Percentiles rank a stretch among this genome's conserved stretches.
These are phyloP conservation scores for Drosophila pegasa DNA, from an alignment of 2,888 invertebrate genomes.

Conservation along the genomic window DNA sequence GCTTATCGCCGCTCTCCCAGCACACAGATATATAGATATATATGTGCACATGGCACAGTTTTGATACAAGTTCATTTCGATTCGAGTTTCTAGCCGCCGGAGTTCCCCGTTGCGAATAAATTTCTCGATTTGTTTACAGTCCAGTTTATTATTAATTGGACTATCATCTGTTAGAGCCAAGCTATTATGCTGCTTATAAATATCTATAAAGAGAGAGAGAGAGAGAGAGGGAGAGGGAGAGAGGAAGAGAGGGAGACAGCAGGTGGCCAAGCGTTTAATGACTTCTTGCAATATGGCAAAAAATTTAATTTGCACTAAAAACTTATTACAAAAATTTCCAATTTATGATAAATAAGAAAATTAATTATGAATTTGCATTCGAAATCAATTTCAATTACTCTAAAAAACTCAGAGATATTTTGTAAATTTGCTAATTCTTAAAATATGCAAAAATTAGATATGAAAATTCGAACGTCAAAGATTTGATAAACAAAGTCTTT, in stretches of 20 bases:
- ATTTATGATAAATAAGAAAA: no score
- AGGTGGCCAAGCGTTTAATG: neutral
- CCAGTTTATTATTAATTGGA: neutral
- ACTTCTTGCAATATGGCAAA: neutral
- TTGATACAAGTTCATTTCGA: slow-evolving; percentile 16
- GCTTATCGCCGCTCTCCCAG: neutral
- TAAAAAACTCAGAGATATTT: neutral
- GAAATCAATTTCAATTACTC: neutral
- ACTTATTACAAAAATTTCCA: neutral
- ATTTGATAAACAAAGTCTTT: no score
- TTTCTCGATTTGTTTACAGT: slow-evolving; percentile 6
- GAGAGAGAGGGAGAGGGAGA: neutral
- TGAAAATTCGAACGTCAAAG: no score
- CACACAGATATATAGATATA: neutral
- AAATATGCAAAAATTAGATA: neutral
- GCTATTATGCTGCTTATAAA: neutral
- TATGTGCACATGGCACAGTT: slow-evolving; percentile 6
- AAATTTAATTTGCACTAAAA: neutral
- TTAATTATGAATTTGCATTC: neutral
- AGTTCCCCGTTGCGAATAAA: slow-evolving; percentile 9
- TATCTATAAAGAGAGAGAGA: neutral
- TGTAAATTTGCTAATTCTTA: neutral
- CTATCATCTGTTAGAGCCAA: neutral
- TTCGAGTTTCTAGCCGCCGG: slow-evolving; percentile 16
- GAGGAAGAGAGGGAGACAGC: no score